Percentiles rank a stretch among this genome's conserved stretches.
Evolutionary conservation across 2,888 invertebrate genomes (phyloP).

Genomic region (Noctua pronuba): DNA sequence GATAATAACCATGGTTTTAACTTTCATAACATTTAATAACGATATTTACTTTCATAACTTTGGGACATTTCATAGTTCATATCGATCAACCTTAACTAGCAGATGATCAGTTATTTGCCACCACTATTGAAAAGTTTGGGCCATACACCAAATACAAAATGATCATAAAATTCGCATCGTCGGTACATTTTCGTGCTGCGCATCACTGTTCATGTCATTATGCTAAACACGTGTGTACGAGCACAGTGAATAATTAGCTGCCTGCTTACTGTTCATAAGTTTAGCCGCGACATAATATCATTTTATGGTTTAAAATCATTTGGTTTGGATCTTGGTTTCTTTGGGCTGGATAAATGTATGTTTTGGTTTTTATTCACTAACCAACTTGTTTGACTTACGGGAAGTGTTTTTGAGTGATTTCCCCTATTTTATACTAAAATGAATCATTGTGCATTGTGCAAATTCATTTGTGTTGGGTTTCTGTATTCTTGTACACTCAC

Average conservation of each 20-base stretch:
- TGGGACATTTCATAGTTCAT: slow-evolving; percentile 5
- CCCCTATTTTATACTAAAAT: neutral
- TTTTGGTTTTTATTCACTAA: slow-evolving; percentile 23
- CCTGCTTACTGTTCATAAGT: slow-evolving; percentile 5
- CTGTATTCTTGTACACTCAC: neutral
- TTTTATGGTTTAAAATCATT: slow-evolving; percentile 1
- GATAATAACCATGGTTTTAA: slow-evolving; percentile 17
- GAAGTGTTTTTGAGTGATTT: neutral
- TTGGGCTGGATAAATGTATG: neutral
- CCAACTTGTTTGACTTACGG: neutral
- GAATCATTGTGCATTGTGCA: slow-evolving; percentile 2
- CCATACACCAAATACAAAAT: slow-evolving; percentile 3
- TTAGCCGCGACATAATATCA: neutral
- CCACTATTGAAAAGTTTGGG: neutral
- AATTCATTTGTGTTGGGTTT: neutral
- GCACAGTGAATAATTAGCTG: slow-evolving; percentile 22
- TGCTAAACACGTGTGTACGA: slow-evolving; percentile 20
- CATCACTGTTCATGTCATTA: slow-evolving; percentile 21
- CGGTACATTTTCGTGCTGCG: neutral
- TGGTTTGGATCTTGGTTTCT: slow-evolving; percentile 9
- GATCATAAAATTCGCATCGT: neutral
- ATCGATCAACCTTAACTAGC: neutral
- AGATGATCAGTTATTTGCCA: neutral
- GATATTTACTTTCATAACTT: neutral
- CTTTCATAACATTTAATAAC: slow-evolving; percentile 13